These are phyloP conservation scores for Antheraea mylitta DNA, from an alignment of 1,140 invertebrate genomes.

Conservation along the genomic window DNA sequence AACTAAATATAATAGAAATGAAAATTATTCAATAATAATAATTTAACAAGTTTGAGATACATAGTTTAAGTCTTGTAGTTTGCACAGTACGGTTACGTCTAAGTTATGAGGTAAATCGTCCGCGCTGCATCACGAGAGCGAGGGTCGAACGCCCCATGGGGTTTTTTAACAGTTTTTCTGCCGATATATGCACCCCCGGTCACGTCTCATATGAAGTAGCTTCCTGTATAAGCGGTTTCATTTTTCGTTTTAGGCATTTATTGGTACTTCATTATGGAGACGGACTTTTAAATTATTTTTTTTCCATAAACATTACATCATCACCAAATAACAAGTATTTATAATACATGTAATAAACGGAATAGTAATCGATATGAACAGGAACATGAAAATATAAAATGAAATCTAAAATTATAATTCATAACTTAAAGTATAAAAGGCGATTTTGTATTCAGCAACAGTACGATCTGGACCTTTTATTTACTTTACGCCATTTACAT, in stretches of 20 bases:
- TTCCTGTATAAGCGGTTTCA: slow-evolving; percentile 67
- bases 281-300: background rate
- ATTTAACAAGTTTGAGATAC: background rate
- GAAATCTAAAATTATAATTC: too few relatives aligned
- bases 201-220: slow-evolving; percentile 72
- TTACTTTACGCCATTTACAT: background rate
- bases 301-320: too few relatives aligned
- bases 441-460: background rate
- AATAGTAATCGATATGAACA: too few relatives aligned
- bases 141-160: slow-evolving; percentile 46
- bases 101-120: slow-evolving; percentile 37
- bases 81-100: background rate
- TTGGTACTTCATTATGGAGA: background rate
- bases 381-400: too few relatives aligned
- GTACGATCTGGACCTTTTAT: background rate
- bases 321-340: too few relatives aligned
- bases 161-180: slow-evolving; percentile 69
- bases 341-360: too few relatives aligned
- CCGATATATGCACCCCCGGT: slow-evolving; percentile 70
- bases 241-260: slow-evolving; percentile 54
- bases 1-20: too few relatives aligned
- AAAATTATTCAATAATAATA: too few relatives aligned
- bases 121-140: slow-evolving; percentile 26
- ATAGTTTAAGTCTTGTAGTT: background rate
- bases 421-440: background rate